These are phyloP conservation scores for Blastobasis adustella DNA, from an alignment of 2,888 invertebrate species.

Conservation along the genomic window DNA sequence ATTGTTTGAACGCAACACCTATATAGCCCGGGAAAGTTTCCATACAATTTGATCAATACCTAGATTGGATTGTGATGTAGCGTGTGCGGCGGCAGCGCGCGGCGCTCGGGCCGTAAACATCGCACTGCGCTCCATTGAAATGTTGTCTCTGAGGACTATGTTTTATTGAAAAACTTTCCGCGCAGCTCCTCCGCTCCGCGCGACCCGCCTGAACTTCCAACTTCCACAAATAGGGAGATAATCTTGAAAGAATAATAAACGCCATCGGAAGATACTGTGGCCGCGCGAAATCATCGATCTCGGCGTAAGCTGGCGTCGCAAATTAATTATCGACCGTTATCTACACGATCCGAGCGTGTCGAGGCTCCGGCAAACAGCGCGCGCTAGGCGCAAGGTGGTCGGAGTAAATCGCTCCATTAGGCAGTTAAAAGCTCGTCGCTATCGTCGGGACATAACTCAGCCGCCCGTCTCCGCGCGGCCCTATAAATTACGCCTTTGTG, in stretches of 20 bases:
- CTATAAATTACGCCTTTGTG: conserved; percentile 73
- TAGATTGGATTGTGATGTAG: conserved; percentile 53
- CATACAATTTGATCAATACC: conserved; percentile 53
- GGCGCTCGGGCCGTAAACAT: conserved; percentile 53
- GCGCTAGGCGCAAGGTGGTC: conserved; percentile 60
- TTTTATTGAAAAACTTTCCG: conserved; percentile 70
- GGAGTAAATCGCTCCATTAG: conserved; percentile 73
- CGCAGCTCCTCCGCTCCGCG: conserved; percentile 19
- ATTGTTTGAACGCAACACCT: too few species aligned
- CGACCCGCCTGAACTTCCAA: conserved; percentile 1
- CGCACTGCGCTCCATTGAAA: conserved; percentile 58
- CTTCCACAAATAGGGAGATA: conserved; percentile 9
- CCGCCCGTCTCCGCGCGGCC: conserved; percentile 68
- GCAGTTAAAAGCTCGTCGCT: conserved; percentile 75
- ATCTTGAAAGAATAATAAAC: conserved; percentile 6
- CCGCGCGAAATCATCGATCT: conserved; percentile 7
- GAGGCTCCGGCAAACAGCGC: conserved; percentile 44
- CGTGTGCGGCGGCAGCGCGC: conserved; percentile 28
- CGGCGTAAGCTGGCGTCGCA: conserved; percentile 10
- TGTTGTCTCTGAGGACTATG: conserved; percentile 64
- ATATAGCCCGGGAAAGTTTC: conserved; percentile 12
- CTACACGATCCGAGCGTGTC: conserved; percentile 10
- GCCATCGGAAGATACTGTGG: neutral
- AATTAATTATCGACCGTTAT: conserved; percentile 13
- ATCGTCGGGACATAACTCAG: conserved; percentile 71